Evolutionary conservation across 92 coral and sea anemone species (phyloP), one percentile per base, ranked within the genome.

Genomic region (Paragorgia papillata): DNA sequence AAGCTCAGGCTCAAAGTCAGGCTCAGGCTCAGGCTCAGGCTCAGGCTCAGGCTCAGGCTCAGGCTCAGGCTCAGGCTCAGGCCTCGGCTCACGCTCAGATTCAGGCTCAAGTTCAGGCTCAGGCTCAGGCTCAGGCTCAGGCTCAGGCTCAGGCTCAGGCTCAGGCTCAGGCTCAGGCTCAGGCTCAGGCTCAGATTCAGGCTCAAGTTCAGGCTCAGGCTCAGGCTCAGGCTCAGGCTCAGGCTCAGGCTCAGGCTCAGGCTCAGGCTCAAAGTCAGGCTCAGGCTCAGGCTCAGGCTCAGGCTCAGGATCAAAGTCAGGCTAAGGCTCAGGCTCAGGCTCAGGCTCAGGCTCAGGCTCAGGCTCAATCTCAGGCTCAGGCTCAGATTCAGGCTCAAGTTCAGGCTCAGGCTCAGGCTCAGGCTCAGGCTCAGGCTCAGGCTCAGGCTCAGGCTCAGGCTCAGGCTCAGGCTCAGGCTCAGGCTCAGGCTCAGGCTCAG

Each of bases 21-120:
- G 74, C 54, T 37, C 55, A 67, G 74, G 74, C 54, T 67, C 55
- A 9, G 74, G 74, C 33, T 13, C 41, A 40, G 74, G 74, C 74
- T 43, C 55, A 10, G 74, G 56, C 54, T 40, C 55, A 3, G 74
- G 57, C 56, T 67, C 33, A 31, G 19, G 66, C 29, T 60, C 35
- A 24, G 66, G 66, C 29, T 60, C 35, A 24, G 66, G 66, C 29
- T 60, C 35, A 24, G 66, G 66, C 34, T 60, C 35, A 24, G 66
- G 66, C 34, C 24, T 24, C 14, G 66, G 66, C 34, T 60, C 24
- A 24, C 26, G 66, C 66, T 60, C 10, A 24, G 66, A 30, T n/a
- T 60, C 35, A 60, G 66, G 30, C 66, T 60, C 35, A 60, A 30
- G 66, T 30, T 60, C 35, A 60, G 43, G 43, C 10, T 37, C 10